Percentiles rank a stretch among this genome's conserved stretches.
These are phyloP conservation scores for Macquaria ambigua DNA, from an alignment of 2,113 vertebrate genomes.

Conservation along the genomic window DNA sequence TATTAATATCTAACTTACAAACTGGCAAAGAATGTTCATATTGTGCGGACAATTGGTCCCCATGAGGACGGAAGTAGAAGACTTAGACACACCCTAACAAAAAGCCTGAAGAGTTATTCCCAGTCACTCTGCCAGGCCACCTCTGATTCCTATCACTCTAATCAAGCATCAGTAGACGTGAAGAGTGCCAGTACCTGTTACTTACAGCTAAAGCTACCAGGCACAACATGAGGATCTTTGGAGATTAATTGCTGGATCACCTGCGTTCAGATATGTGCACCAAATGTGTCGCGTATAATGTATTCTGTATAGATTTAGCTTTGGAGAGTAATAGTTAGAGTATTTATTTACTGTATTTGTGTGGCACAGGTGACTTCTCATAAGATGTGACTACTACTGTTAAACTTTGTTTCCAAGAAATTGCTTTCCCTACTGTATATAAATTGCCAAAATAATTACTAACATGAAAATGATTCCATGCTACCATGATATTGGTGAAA, in stretches of 20 bases:
- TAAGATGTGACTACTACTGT: neutral
- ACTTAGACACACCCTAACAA: neutral
- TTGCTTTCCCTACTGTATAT: neutral
- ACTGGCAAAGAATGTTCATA: neutral
- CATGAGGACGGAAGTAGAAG: neutral
- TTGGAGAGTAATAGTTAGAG: too few relatives aligned
- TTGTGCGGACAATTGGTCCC: neutral
- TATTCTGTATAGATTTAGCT: too few relatives aligned
- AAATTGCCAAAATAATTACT: neutral
- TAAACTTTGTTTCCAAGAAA: neutral
- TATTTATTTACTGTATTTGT: neutral
- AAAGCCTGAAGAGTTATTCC: neutral
- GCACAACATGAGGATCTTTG: neutral
- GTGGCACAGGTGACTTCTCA: neutral
- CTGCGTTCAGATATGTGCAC: too few relatives aligned
- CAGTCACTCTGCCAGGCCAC: neutral
- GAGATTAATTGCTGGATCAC: too few relatives aligned
- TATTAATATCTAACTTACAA: neutral
- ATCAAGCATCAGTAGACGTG: neutral
- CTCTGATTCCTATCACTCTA: slow-evolving; percentile 11
- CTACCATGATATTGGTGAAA: neutral
- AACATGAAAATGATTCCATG: neutral
- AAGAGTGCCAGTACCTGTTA: neutral
- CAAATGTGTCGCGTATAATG: too few relatives aligned
- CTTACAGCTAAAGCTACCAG: slow-evolving; percentile 18